These are phyloP conservation scores for Alethe castanea DNA, from an alignment of 2,113 vertebrate genomes.

Conservation along the genomic window DNA sequence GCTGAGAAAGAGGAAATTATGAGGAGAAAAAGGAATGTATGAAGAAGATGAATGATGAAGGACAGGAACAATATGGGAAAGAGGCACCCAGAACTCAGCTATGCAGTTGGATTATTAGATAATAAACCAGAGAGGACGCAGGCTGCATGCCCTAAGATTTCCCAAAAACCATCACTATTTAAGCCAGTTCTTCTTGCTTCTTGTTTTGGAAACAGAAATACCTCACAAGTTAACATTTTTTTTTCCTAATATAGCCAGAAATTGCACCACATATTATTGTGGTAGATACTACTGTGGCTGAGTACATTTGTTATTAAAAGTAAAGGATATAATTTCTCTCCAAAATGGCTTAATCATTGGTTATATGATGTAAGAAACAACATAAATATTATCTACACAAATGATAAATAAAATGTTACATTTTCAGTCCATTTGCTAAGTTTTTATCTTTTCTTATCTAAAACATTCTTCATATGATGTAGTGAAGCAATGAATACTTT, in stretches of 20 bases:
- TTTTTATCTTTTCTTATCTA: background rate
- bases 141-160: background rate
- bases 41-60: background rate
- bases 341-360: background rate
- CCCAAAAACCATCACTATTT: background rate
- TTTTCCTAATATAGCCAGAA: background rate
- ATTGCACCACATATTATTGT: background rate
- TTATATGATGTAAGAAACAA: background rate
- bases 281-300: background rate
- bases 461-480: background rate
- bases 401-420: background rate
- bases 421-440: background rate
- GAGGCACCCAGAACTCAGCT: background rate
- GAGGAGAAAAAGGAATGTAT: background rate
- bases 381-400: background rate
- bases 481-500: background rate
- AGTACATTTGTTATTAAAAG: background rate
- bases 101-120: background rate
- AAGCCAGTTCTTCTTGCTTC: background rate
- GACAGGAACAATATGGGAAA: background rate
- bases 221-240: fast-evolving
- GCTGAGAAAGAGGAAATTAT: background rate
- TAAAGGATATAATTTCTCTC: background rate
- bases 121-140: background rate
- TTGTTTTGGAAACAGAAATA: background rate